These are phyloP conservation scores for Venustoraphidia nigricollis DNA, from an alignment of 2,888 invertebrate species.

Conservation along the genomic window DNA sequence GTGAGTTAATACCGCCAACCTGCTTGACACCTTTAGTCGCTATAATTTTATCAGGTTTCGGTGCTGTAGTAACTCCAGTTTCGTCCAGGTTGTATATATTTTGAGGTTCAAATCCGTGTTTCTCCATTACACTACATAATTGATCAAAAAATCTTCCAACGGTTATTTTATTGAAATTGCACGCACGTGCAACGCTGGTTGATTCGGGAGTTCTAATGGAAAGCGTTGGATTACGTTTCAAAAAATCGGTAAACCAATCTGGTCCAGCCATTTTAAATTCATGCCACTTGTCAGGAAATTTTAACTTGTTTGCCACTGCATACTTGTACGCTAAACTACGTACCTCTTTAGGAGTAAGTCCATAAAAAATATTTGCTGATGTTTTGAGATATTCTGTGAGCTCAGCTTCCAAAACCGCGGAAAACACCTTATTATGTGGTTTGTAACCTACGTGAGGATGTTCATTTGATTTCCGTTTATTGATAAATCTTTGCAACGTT, in stretches of 20 bases:
- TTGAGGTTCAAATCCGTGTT: neutral
- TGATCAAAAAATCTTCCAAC: neutral
- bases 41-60: constrained; percentile 1
- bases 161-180: constrained; percentile 8
- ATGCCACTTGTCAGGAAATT: constrained; percentile 9
- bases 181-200: constrained; percentile 13
- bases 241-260: constrained; percentile 12
- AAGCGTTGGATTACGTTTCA: constrained; percentile 9
- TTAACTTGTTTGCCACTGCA: neutral
- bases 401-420: no score
- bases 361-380: no score
- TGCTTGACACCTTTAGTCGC: constrained; percentile 7
- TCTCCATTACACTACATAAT: neutral
- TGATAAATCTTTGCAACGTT: no score
- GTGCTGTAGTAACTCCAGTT: constrained; percentile 3
- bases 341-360: no score
- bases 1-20: constrained; percentile 9
- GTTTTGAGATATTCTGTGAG: no score
- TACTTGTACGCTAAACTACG: no score
- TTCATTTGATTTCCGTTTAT: no score
- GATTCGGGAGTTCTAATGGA: constrained; percentile 12
- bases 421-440: no score
- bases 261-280: constrained; percentile 8
- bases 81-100: constrained; percentile 3
- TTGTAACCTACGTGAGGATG: no score